Conservation (phyloP, 1,140 invertebrate species). For the Macrosteles quadrilineatus region DNA sequence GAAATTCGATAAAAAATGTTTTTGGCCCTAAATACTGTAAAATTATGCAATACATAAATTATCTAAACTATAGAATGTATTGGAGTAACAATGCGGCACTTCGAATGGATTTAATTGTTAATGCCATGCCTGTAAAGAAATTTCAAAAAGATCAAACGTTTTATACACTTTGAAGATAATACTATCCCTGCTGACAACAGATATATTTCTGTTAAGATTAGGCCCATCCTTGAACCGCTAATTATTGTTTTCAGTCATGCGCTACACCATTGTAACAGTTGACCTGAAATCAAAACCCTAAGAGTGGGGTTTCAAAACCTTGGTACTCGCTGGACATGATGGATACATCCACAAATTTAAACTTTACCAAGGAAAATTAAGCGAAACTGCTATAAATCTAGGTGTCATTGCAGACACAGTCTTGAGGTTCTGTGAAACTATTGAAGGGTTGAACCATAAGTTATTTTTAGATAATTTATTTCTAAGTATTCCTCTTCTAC, state of each 20-base stretch:
- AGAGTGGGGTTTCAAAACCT: constrained; percentile 37
- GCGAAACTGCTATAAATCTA: background rate
- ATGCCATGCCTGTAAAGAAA: constrained; percentile 16
- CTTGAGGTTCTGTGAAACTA: constrained; percentile 20
- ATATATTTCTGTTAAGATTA: constrained; percentile 37
- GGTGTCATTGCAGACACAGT: constrained; percentile 33
- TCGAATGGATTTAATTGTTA: background rate
- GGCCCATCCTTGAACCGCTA: constrained; percentile 27
- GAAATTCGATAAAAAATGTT: too few relatives aligned
- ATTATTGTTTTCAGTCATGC: constrained; percentile 20
- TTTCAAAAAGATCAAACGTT: constrained; percentile 26
- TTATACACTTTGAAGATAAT: constrained; percentile 34
- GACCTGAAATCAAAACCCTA: constrained; percentile 23
- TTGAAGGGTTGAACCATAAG: constrained; percentile 38
- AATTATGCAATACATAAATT: background rate
- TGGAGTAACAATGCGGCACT: background rate
- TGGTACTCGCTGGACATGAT: constrained; percentile 30
- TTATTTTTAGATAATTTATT: constrained; percentile 41
- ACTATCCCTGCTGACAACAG: constrained; percentile 33
- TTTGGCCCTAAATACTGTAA: too few relatives aligned
- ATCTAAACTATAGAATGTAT: constrained; percentile 20
- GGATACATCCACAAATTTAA: constrained; percentile 40
- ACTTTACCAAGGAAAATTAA: constrained; percentile 38
- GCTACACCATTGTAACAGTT: constrained; percentile 11
- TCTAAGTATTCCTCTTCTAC: constrained; percentile 9